Percentiles rank a stretch among this genome's conserved stretches.
phyloP scores from a whole-genome alignment of 2,888 invertebrate species.

The Onchidella celtica region DNA sequence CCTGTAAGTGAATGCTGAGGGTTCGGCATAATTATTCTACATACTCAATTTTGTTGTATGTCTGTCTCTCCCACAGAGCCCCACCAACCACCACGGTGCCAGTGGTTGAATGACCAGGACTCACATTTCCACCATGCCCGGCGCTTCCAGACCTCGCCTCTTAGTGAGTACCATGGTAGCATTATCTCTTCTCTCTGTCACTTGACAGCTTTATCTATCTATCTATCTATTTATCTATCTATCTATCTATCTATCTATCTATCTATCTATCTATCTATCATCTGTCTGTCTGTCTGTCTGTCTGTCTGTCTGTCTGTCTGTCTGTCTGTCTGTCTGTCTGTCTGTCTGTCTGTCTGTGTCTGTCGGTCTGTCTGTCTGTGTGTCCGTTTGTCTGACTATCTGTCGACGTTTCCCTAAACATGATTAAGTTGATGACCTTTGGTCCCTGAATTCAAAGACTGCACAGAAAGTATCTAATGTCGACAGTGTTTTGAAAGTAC shows the following conservation, averaged over 20 bases:
- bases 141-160: conserved; percentile 53
- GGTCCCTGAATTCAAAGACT: too few relatives aligned
- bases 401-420: too few relatives aligned
- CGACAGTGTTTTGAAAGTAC: too few relatives aligned
- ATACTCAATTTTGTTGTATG: too few relatives aligned
- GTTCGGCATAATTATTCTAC: too few relatives aligned
- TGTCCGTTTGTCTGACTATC: too few relatives aligned
- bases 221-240: not conserved
- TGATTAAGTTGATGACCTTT: too few relatives aligned
- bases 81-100: conserved; percentile 51
- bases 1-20: too few relatives aligned
- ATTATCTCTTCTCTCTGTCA: not conserved
- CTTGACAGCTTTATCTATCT: not conserved
- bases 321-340: conserved; percentile 32
- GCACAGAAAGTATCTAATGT: too few relatives aligned
- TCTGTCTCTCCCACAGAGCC: conserved; percentile 53
- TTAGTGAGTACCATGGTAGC: conserved; percentile 45
- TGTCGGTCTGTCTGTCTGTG: too few relatives aligned
- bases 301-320: conserved; percentile 27
- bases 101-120: conserved; percentile 53
- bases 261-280: conserved; percentile 1
- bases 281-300: conserved; percentile 1
- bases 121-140: conserved; percentile 53
- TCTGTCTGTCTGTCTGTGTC: conserved; percentile 28
- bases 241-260: conserved; percentile 13